These are phyloP conservation scores for Ormyrus labotus DNA, from an alignment of 2,888 invertebrate species.

Conservation along the genomic window DNA sequence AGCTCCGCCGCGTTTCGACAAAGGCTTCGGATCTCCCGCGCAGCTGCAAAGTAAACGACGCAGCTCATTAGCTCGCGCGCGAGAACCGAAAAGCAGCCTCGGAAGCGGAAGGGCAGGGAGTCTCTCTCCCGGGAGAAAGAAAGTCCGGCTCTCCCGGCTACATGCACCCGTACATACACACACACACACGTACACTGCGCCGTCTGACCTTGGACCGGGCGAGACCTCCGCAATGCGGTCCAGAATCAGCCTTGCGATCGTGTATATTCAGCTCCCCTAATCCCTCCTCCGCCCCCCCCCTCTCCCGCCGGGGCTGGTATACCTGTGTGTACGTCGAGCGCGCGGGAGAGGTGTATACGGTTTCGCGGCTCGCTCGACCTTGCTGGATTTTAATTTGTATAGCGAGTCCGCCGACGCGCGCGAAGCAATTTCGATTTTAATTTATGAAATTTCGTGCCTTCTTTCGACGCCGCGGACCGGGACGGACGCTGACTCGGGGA, in stretches of 20 bases:
- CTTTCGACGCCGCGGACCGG: too few species aligned
- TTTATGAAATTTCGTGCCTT: neutral
- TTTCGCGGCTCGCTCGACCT: too few species aligned
- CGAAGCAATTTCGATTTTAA: slow-evolving; percentile 28
- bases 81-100: too few species aligned
- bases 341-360: neutral
- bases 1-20: too few species aligned
- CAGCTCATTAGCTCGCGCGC: too few species aligned
- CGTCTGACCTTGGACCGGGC: slow-evolving; percentile 51
- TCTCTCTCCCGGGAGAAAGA: neutral
- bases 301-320: neutral
- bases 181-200: too few species aligned
- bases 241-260: slow-evolving; percentile 57
- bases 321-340: neutral
- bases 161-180: neutral
- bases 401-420: neutral
- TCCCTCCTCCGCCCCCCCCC: neutral
- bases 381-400: too few species aligned
- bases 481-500: neutral
- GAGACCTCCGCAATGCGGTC: slow-evolving; percentile 57
- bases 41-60: too few species aligned
- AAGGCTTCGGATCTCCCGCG: too few species aligned
- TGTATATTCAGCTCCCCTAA: slow-evolving; percentile 39
- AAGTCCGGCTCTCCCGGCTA: slow-evolving; percentile 16
- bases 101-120: too few species aligned